phyloP scores from a whole-genome alignment of 2,113 vertebrate species.

The Chlorocebus sabaeus region DNA sequence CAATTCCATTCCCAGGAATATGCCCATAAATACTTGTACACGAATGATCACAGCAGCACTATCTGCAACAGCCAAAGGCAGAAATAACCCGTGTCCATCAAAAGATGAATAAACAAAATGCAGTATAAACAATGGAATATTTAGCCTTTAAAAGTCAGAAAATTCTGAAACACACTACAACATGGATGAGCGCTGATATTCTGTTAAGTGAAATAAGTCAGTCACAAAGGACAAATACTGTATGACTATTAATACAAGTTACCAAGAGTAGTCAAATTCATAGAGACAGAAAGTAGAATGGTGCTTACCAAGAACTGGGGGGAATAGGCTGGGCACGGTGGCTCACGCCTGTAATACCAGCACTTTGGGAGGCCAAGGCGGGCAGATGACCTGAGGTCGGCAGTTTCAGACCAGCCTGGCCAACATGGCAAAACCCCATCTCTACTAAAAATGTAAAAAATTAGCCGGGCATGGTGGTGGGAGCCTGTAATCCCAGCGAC shows the following conservation, averaged over 20 bases:
- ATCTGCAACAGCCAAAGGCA: neutral
- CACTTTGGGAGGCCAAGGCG: too few species aligned
- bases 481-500: too few species aligned
- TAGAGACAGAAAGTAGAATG: neutral
- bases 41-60: neutral
- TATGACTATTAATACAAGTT: neutral
- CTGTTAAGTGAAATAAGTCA: neutral
- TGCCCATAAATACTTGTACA: neutral
- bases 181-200: neutral
- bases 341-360: too few species aligned
- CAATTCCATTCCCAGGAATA: neutral
- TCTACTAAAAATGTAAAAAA: too few species aligned
- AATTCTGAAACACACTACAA: neutral
- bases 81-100: neutral
- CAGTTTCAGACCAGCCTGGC: too few species aligned
- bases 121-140: neutral
- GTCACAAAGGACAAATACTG: neutral
- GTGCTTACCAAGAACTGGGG: neutral
- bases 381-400: too few species aligned
- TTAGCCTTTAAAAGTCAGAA: neutral
- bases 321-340: too few species aligned
- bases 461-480: too few species aligned
- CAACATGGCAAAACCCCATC: too few species aligned
- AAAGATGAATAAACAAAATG: neutral
- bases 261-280: neutral